Conservation (phyloP, 2,113 vertebrate genomes). For the Addax nasomaculatus region DNA sequence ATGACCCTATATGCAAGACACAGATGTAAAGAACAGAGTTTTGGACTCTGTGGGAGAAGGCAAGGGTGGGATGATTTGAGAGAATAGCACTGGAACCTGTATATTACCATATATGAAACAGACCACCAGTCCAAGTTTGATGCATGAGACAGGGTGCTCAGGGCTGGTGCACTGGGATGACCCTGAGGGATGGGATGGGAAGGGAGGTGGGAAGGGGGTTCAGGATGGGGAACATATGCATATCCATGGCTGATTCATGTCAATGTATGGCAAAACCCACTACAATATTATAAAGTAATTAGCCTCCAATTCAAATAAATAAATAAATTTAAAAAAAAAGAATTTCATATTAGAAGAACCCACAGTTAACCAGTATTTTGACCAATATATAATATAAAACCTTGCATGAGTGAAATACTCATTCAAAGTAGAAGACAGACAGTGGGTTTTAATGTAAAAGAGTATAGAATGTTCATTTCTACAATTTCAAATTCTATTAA, state of each 20-base stretch:
- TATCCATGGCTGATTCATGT: background rate
- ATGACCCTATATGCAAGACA: background rate
- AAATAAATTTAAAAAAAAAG: background rate
- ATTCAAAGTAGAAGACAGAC: background rate
- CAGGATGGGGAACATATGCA: background rate
- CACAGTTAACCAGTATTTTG: background rate
- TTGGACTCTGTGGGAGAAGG: background rate
- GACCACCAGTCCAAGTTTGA: rapidly evolving
- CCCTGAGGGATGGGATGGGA: background rate
- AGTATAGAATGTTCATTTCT: background rate
- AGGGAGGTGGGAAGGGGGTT: background rate
- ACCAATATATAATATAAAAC: background rate
- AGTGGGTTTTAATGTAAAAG: background rate
- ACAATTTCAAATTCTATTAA: background rate
- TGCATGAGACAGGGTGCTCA: background rate
- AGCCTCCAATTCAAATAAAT: background rate
- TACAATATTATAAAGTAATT: background rate
- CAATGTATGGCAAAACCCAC: background rate
- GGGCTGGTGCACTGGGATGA: background rate
- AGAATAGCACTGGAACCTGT: background rate
- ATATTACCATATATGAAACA: background rate
- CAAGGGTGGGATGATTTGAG: background rate
- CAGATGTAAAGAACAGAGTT: background rate
- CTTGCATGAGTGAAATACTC: background rate
- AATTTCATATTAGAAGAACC: background rate